Evolutionary conservation across 2,888 invertebrate genomes (phyloP).

Genomic region (Teleiodes luculella): DNA sequence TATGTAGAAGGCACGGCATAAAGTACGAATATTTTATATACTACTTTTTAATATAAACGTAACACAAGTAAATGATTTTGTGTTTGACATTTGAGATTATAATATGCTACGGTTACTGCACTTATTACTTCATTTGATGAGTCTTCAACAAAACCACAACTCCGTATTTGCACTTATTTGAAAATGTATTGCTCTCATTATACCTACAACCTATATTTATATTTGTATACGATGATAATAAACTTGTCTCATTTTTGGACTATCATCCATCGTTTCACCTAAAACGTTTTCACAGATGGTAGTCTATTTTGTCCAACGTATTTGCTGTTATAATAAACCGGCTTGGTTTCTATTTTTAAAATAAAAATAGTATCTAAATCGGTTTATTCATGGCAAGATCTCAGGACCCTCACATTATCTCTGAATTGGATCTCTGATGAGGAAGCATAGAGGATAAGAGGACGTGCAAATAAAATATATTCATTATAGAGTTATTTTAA

Average conservation of each 20-base stretch:
- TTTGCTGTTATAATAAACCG: neutral
- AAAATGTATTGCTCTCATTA: conserved; percentile 30
- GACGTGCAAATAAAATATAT: too few species aligned
- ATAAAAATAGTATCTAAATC: neutral
- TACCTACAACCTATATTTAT: conserved; percentile 29
- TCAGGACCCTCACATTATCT: neutral
- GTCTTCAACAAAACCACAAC: neutral
- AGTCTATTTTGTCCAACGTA: neutral
- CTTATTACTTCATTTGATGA: too few species aligned
- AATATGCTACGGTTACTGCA: too few species aligned
- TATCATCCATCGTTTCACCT: too few species aligned
- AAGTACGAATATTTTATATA: conserved; percentile 39
- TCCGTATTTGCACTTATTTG: conserved; percentile 16
- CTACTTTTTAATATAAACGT: too few species aligned
- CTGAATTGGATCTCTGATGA: too few species aligned
- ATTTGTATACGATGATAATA: neutral
- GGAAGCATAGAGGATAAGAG: too few species aligned
- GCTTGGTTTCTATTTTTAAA: neutral
- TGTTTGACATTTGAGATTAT: too few species aligned
- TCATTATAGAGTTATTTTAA: too few species aligned
- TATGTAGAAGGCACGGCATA: conserved; percentile 48
- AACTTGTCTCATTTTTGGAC: neutral
- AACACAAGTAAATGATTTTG: too few species aligned
- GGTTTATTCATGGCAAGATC: neutral
- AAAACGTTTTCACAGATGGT: too few species aligned